phyloP scores from a whole-genome alignment of 2,888 invertebrate species.

The Pristionchus maxplancki region DNA sequence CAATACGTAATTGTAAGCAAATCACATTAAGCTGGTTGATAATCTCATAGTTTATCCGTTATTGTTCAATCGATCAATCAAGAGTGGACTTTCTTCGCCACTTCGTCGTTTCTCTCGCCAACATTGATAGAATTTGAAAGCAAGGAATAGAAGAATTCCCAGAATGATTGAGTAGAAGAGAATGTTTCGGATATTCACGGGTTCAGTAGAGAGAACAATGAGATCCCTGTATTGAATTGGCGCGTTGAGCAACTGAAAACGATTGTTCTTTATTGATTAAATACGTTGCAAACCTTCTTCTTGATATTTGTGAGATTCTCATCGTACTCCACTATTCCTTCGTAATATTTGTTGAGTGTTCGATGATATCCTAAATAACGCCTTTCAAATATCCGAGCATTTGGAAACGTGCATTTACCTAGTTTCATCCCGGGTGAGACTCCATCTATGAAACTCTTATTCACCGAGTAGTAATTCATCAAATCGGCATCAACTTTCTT shows the following conservation, averaged over 20 bases:
- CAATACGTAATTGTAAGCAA: too few species aligned
- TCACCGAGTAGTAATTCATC: slow-evolving; percentile 49
- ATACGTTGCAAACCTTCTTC: not conserved
- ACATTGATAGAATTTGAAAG: not conserved
- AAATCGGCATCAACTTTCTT: not conserved
- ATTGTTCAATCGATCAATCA: not conserved
- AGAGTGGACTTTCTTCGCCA: not conserved
- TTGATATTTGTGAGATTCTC: not conserved
- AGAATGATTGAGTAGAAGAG: slow-evolving; percentile 8
- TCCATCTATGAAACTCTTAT: slow-evolving; percentile 33
- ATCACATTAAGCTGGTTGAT: too few species aligned
- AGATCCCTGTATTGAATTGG: slow-evolving; percentile 27
- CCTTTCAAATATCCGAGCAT: not conserved
- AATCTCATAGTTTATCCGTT: not conserved
- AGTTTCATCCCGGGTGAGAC: not conserved
- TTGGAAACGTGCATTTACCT: not conserved
- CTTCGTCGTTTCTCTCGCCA: not conserved
- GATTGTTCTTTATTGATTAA: not conserved
- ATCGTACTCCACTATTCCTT: not conserved
- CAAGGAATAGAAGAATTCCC: not conserved
- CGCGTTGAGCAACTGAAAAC: not conserved
- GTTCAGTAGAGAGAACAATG: not conserved
- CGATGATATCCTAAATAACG: slow-evolving; percentile 15
- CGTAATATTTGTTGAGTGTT: not conserved
- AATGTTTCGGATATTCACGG: slow-evolving; percentile 9